A percentile compares a stretch with the other conserved stretches of the same genome.
phyloP scores from a whole-genome alignment of 92 coral and sea anemone genomes.

The Paragorgia papillata region DNA sequence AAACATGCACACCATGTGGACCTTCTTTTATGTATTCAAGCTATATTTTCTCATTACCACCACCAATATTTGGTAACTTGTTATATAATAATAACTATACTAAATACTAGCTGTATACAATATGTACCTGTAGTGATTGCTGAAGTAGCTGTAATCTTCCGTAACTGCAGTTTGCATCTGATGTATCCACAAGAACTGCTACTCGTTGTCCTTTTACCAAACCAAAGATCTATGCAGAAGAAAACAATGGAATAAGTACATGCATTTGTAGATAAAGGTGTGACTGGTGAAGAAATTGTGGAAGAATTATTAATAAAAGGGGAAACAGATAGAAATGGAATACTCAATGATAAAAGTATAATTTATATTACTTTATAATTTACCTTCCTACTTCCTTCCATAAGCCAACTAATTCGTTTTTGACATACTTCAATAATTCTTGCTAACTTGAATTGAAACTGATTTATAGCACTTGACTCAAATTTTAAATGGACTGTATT shows the following conservation, averaged over 20 bases:
- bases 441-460: conserved; percentile 31
- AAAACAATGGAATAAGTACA: not conserved
- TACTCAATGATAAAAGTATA: too few relatives aligned
- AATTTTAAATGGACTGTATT: conserved; percentile 30
- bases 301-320: too few relatives aligned
- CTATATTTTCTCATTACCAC: too few relatives aligned
- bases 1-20: too few relatives aligned
- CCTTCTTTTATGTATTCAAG: too few relatives aligned
- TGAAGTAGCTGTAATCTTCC: conserved; percentile 89
- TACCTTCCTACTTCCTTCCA: conserved; percentile 89
- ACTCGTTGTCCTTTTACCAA: conserved; percentile 86
- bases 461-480: conserved; percentile 15
- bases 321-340: too few relatives aligned
- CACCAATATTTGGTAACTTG: too few relatives aligned
- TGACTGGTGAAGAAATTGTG: too few relatives aligned
- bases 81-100: too few relatives aligned
- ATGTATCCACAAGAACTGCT: conserved; percentile 87
- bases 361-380: too few relatives aligned
- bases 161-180: conserved; percentile 98
- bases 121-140: conserved; percentile 83
- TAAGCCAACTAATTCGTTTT: conserved; percentile 91
- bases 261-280: too few relatives aligned
- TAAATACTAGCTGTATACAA: too few relatives aligned
- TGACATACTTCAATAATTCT: conserved; percentile 82
- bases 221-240: conserved; percentile 78